Evolutionary conservation across 2,888 invertebrate species (phyloP), one percentile per base, ranked within the genome.

Genomic region (Drosophila mayaguana): DNA sequence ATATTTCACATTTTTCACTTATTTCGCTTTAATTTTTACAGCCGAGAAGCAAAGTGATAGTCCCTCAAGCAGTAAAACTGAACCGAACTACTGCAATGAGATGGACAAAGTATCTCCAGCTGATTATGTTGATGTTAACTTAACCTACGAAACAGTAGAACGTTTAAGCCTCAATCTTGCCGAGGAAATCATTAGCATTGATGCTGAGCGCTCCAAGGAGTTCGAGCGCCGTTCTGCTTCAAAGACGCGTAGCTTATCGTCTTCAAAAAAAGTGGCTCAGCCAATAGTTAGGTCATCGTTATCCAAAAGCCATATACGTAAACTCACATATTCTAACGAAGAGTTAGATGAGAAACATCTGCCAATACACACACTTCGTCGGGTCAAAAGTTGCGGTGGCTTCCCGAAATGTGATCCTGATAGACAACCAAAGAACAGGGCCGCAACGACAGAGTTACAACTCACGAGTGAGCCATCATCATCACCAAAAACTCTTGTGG

Each of bases 291-390:
- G 32, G 36, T 34, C 46, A 16, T 43, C 61, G 5, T 16, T 38
- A 5, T 18, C 32, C 7, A 40, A 43, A 9, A 68, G 56, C 3
- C 86, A 84, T 56, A 70, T 83, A 14, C 88, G 86, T 48, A 88
- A 88, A 53, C 67, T 88, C 1, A 77, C 87, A 8, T 85, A 86
- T 48, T 78, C 87, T 8, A 75, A 75, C 20, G 83, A 84, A 3
- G 45, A 54, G 3, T 48, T 85, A 20, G 42, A 85, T 32, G 50
- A 59, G 11, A 14, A n/a, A 16, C 25, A 28, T 22, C 16, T 42
- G 0, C 3, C 18, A 8, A 25, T 4, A 9, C 63, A 32, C 12
- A 40, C 36, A 28, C 36, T 80, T 22, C 72, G 83, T 12, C 75
- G 80, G 1, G 56, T 63, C 1, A 69, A 78, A 28, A 88, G 86